phyloP scores from a whole-genome alignment of 1,140 invertebrate genomes.

The Ylistrum balloti region DNA sequence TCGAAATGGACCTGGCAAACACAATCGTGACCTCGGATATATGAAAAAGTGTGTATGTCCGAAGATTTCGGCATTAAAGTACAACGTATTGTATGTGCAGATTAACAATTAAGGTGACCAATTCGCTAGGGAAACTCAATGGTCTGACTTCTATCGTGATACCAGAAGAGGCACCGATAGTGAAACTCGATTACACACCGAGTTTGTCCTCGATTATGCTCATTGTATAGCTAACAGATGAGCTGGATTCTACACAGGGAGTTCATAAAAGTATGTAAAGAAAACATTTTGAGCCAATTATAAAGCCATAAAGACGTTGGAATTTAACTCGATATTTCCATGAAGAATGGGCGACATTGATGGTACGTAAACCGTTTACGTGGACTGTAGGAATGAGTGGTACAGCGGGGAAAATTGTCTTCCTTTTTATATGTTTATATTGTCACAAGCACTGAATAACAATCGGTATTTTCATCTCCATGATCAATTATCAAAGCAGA shows the following conservation, averaged over 20 bases:
- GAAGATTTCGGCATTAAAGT: background rate
- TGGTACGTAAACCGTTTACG: background rate
- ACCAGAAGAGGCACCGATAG: background rate
- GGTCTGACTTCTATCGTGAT: background rate
- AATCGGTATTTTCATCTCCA: too few relatives aligned
- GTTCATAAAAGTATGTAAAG: background rate
- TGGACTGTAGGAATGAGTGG: too few relatives aligned
- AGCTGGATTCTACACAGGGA: background rate
- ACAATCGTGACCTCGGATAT: background rate
- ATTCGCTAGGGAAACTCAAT: background rate
- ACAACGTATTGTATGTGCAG: background rate
- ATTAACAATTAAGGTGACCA: constrained; percentile 26
- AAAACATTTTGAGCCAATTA: background rate
- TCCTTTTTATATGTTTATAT: too few relatives aligned
- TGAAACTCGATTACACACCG: background rate
- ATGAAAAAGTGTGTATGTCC: too few relatives aligned
- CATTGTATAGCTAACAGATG: constrained; percentile 3
- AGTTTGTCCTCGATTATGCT: background rate
- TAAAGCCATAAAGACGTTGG: background rate
- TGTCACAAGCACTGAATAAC: too few relatives aligned
- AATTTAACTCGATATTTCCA: background rate
- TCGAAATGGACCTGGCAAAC: background rate
- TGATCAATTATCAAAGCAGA: too few relatives aligned
- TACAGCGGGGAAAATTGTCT: too few relatives aligned
- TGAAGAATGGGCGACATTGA: background rate